Conservation (phyloP, 2,888 invertebrate genomes). For the Automeris io region DNA sequence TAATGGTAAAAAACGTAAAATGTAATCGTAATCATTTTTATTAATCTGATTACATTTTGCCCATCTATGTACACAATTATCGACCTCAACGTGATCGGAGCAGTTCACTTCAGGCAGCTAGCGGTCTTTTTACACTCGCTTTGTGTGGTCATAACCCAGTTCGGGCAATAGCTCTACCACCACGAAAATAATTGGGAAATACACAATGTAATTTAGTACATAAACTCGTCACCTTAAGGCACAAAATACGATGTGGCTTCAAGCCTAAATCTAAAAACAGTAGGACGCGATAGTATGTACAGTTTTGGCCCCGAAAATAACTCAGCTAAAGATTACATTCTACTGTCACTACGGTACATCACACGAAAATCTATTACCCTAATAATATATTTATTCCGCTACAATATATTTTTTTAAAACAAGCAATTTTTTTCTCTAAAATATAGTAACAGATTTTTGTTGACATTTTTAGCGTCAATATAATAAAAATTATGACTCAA, state of each 20-base stretch:
- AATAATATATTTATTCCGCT: slow-evolving; percentile 12
- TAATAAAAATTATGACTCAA: no score
- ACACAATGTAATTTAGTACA: slow-evolving; percentile 4
- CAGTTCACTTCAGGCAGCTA: no score
- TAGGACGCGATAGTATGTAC: slow-evolving; percentile 44
- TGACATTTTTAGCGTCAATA: background rate
- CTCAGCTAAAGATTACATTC: slow-evolving; percentile 1
- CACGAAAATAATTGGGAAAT: background rate
- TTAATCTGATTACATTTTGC: background rate
- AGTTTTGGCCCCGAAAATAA: slow-evolving; percentile 48
- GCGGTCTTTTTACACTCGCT: no score
- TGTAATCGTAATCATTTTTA: background rate
- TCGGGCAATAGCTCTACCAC: background rate
- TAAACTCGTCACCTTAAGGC: slow-evolving; percentile 45
- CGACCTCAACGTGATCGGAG: no score
- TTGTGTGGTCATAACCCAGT: background rate
- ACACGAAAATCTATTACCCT: slow-evolving; percentile 19
- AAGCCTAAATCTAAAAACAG: slow-evolving; percentile 40
- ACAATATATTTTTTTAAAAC: slow-evolving; percentile 15
- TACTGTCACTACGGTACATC: slow-evolving; percentile 22
- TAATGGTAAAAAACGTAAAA: background rate
- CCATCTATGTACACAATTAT: background rate
- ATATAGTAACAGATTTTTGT: background rate
- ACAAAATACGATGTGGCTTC: slow-evolving; percentile 59
- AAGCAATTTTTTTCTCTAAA: background rate